phyloP scores from a whole-genome alignment of 2,113 vertebrate genomes.

The Dendropsophus ebraccatus region DNA sequence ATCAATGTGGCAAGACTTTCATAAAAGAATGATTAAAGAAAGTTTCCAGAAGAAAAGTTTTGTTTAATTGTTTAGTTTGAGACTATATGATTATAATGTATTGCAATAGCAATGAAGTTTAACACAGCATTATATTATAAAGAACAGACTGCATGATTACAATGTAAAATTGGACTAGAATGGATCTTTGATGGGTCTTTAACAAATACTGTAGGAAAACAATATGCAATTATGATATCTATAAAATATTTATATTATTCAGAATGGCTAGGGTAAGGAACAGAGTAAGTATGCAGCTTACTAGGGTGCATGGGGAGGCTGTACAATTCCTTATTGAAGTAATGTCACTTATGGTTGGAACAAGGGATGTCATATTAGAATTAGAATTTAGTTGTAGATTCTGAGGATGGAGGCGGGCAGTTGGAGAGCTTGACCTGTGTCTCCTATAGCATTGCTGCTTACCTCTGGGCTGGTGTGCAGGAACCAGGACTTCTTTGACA shows the following conservation, averaged over 20 bases:
- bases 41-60: constrained; percentile 25
- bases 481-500: too few relatives aligned
- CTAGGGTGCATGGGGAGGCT: background rate
- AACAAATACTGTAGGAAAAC: background rate
- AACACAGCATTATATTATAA: background rate
- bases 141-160: background rate
- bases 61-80: background rate
- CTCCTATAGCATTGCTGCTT: too few relatives aligned
- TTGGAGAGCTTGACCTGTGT: too few relatives aligned
- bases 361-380: too few relatives aligned
- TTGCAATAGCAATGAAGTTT: background rate
- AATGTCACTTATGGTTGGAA: too few relatives aligned
- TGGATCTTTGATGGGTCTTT: background rate
- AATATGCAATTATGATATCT: background rate
- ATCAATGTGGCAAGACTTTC: constrained; percentile 22
- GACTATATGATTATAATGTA: constrained; percentile 1
- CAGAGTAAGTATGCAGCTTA: background rate
- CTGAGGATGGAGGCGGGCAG: too few relatives aligned
- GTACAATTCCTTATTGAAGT: too few relatives aligned
- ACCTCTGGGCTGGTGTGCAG: too few relatives aligned
- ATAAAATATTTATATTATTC: background rate
- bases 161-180: background rate
- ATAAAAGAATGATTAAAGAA: constrained; percentile 31
- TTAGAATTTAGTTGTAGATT: too few relatives aligned
- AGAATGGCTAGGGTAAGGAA: background rate